Evolutionary conservation across 2,888 invertebrate genomes (phyloP).

Genomic region (Lottia scabra): DNA sequence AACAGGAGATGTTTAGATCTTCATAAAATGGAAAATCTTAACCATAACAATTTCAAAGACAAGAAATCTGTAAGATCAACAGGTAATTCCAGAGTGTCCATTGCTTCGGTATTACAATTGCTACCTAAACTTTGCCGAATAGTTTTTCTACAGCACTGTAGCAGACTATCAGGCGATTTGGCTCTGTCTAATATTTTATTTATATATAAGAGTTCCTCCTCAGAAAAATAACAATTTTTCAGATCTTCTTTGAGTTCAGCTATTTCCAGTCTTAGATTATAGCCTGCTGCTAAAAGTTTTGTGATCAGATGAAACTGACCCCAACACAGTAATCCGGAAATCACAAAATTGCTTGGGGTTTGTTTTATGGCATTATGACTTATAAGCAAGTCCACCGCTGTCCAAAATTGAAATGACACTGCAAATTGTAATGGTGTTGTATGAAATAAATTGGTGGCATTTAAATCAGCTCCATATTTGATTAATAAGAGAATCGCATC

Average conservation of each 20-base stretch:
- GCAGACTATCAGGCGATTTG: neutral
- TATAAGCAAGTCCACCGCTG: neutral
- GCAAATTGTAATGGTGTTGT: conserved; percentile 10
- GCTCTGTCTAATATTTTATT: neutral
- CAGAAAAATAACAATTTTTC: neutral
- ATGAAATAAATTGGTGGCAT: neutral
- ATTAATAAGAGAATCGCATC: conserved; percentile 3
- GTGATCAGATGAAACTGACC: neutral
- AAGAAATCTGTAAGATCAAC: neutral
- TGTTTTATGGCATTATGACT: neutral
- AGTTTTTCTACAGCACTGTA: neutral
- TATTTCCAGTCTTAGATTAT: neutral
- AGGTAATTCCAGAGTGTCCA: neutral
- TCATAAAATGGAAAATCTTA: too few relatives aligned
- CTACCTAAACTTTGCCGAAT: neutral
- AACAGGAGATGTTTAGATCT: too few relatives aligned
- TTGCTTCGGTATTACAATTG: neutral
- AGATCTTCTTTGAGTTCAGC: neutral
- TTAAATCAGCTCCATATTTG: conserved; percentile 8
- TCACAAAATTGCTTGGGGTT: neutral
- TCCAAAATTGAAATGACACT: neutral
- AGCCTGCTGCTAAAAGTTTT: neutral
- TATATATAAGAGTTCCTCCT: neutral
- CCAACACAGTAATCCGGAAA: neutral
- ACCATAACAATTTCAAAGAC: neutral